A percentile compares a stretch with the other conserved stretches of the same genome.
Conservation (phyloP, 2,113 vertebrate species). For the Macrotis lagotis region DNA sequence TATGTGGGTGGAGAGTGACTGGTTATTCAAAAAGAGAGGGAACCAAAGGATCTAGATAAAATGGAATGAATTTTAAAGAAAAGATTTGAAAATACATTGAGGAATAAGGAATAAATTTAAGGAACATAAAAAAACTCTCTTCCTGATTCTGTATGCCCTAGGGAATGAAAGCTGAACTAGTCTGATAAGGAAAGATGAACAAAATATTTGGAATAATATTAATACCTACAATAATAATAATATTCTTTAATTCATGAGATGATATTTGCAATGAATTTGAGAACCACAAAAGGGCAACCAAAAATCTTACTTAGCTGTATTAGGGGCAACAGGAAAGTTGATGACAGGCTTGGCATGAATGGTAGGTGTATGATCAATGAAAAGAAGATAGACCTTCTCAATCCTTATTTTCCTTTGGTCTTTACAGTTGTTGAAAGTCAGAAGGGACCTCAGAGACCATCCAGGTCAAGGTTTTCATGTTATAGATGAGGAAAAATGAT, state of each 20-base stretch:
- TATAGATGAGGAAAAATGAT: background rate
- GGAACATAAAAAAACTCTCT: background rate
- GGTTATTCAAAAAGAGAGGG: background rate
- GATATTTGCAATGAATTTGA: background rate
- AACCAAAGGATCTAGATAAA: background rate
- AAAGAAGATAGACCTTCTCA: background rate
- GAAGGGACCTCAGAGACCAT: background rate
- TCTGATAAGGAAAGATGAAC: background rate
- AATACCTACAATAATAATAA: background rate
- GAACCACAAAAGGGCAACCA: background rate
- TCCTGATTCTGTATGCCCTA: background rate
- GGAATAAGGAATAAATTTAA: background rate
- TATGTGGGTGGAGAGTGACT: background rate
- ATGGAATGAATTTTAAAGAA: background rate
- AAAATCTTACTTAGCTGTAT: background rate
- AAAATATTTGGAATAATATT: background rate
- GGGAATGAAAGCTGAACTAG: background rate
- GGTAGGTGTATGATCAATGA: background rate
- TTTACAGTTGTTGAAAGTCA: background rate
- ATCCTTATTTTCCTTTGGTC: background rate
- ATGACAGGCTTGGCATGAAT: background rate
- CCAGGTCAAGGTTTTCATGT: background rate
- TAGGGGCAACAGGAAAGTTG: background rate
- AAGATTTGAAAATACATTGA: background rate
- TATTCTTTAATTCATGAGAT: background rate